Conservation (phyloP, 2,888 invertebrate genomes). For the Meiosimyza platycephala region DNA sequence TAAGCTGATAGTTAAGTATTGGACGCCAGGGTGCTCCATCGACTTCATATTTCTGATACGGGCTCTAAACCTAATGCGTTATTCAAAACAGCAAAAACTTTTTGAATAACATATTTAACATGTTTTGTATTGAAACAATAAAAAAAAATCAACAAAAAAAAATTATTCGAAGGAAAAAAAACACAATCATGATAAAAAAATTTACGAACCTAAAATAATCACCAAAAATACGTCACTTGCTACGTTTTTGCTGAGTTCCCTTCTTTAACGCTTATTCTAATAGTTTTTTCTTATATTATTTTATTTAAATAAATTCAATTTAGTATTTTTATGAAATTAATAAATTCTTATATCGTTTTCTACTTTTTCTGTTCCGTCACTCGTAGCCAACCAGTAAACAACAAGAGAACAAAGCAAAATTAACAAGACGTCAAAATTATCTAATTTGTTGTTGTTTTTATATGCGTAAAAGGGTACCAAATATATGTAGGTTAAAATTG, state of each 20-base stretch:
- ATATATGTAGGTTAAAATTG: constrained; percentile 18
- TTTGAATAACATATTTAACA: constrained; percentile 1
- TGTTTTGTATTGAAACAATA: not conserved
- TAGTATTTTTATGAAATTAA: constrained; percentile 23
- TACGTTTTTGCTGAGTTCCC: constrained; percentile 3
- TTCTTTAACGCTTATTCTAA: not conserved
- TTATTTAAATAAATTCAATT: constrained; percentile 1
- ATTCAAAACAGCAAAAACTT: not conserved
- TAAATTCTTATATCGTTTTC: constrained; percentile 17
- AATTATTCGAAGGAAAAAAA: not conserved
- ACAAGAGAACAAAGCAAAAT: constrained; percentile 16
- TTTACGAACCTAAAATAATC: too few relatives aligned
- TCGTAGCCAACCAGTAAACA: constrained; percentile 9
- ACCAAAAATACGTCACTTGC: not conserved
- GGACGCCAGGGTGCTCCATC: too few relatives aligned
- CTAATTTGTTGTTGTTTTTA: constrained; percentile 22
- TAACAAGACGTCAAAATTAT: constrained; percentile 27
- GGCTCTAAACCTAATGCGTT: too few relatives aligned
- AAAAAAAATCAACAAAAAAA: not conserved
- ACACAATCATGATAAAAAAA: too few relatives aligned
- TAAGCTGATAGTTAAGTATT: too few relatives aligned
- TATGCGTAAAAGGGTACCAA: not conserved
- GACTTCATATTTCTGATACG: too few relatives aligned
- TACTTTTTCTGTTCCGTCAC: not conserved
- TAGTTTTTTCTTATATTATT: not conserved